A percentile compares a stretch with the other conserved stretches of the same genome.
These are phyloP conservation scores for Oegoconia quadripuncta DNA, from an alignment of 2,888 invertebrate genomes.

Conservation along the genomic window DNA sequence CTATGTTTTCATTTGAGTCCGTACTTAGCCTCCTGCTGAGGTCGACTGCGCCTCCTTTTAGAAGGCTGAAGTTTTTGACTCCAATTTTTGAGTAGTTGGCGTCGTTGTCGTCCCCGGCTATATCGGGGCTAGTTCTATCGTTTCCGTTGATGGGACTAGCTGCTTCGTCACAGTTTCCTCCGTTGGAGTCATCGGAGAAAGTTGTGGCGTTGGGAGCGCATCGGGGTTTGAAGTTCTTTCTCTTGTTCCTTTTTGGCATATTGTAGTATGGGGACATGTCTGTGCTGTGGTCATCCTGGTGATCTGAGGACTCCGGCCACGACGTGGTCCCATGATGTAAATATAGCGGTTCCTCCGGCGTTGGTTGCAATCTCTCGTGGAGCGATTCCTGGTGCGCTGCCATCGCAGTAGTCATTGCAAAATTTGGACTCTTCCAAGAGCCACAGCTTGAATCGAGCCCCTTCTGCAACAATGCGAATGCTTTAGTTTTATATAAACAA, in stretches of 20 bases:
- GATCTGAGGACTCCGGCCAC: constrained; percentile 65
- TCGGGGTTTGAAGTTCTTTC: constrained; percentile 88
- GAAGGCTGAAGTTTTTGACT: constrained; percentile 70
- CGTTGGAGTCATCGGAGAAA: constrained; percentile 73
- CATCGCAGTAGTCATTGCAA: constrained; percentile 80
- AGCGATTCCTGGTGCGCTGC: constrained; percentile 76
- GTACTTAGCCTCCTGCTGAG: constrained; percentile 71
- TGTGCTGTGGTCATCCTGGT: constrained; percentile 62
- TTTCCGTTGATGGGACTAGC: constrained; percentile 62
- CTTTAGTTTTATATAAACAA: constrained; percentile 64
- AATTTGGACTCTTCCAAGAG: constrained; percentile 55
- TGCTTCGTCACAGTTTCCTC: constrained; percentile 48
- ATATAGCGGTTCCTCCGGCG: constrained; percentile 64
- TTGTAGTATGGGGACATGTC: constrained; percentile 70
- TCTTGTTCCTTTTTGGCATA: constrained; percentile 84
- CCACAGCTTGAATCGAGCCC: constrained; percentile 61
- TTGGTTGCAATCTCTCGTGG: constrained; percentile 72
- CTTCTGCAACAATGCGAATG: constrained; percentile 45
- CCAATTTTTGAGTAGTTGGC: constrained; percentile 63
- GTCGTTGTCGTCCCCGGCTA: constrained; percentile 53
- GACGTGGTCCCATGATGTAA: constrained; percentile 75
- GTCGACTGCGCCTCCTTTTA: constrained; percentile 73
- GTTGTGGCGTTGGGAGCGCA: constrained; percentile 81
- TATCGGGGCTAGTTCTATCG: constrained; percentile 58
- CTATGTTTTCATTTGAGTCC: constrained; percentile 76